Evolutionary conservation across 2,113 vertebrate genomes (phyloP).

Genomic region (Anarhynchus alexandrinus): DNA sequence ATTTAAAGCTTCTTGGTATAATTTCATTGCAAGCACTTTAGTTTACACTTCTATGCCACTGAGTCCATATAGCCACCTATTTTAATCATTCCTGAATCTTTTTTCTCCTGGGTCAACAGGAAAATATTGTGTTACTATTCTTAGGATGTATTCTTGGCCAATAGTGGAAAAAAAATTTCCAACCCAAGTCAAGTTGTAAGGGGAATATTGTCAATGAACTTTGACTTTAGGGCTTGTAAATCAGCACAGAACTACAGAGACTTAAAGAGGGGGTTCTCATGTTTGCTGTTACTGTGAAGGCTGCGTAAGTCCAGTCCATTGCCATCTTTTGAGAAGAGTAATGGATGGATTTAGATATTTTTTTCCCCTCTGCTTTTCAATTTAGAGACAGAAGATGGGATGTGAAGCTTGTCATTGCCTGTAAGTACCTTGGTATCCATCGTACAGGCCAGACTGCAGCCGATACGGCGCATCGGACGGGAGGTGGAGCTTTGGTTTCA

Average conservation of each 20-base stretch:
- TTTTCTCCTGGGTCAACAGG: background rate
- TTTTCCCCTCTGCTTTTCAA: background rate
- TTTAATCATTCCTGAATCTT: background rate
- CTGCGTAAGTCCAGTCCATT: background rate
- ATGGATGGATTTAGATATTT: background rate
- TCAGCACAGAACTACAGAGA: background rate
- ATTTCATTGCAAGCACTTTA: background rate
- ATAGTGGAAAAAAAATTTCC: background rate
- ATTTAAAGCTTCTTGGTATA: background rate
- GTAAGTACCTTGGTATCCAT: background rate
- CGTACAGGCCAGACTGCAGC: background rate
- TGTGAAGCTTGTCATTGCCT: background rate
- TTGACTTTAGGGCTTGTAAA: background rate
- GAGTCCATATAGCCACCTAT: background rate
- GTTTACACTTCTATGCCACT: background rate
- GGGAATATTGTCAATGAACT: background rate
- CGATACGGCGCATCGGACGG: fast-evolving
- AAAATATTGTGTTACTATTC: background rate
- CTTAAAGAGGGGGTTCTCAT: background rate
- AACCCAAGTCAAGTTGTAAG: background rate
- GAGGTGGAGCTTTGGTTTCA: background rate
- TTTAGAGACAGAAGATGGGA: background rate
- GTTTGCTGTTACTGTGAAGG: background rate
- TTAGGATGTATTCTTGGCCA: background rate
- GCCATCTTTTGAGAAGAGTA: background rate